These are phyloP conservation scores for Catocala fraxini DNA, from an alignment of 2,888 invertebrate genomes.

Conservation along the genomic window DNA sequence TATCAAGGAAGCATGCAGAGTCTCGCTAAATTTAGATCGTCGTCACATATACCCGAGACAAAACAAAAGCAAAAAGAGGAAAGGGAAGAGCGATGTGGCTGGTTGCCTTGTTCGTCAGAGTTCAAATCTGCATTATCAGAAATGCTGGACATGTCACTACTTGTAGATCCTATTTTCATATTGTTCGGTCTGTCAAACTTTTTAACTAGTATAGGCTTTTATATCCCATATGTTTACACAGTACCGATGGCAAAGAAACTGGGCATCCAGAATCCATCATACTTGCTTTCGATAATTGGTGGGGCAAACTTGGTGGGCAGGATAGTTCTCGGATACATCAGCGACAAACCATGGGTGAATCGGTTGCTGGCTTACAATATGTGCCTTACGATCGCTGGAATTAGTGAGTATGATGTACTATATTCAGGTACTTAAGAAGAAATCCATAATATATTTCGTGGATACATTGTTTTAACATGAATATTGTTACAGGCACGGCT, in stretches of 20 bases:
- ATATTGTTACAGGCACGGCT: constrained; percentile 90
- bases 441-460: constrained; percentile 1
- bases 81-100: constrained; percentile 81
- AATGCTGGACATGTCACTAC: constrained; percentile 95
- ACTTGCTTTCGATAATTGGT: constrained; percentile 93
- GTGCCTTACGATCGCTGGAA: constrained; percentile 95
- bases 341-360: constrained; percentile 97
- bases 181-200: constrained; percentile 98
- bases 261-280: constrained; percentile 89
- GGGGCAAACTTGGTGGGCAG: constrained; percentile 96
- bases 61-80: constrained; percentile 70
- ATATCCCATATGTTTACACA: constrained; percentile 96
- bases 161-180: constrained; percentile 95
- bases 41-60: constrained; percentile 77
- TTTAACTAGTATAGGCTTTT: constrained; percentile 97
- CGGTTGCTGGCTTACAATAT: constrained; percentile 96
- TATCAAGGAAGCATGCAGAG: constrained; percentile 93
- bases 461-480: background rate
- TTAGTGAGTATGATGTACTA: constrained; percentile 88
- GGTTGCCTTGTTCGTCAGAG: constrained; percentile 90
- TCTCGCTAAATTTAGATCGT: constrained; percentile 85
- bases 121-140: constrained; percentile 91
- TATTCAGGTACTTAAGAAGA: background rate
- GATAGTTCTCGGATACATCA: constrained; percentile 94
- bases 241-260: constrained; percentile 91